phyloP scores from a whole-genome alignment of 2,797 vertebrate species.

The Staurois parvus region DNA sequence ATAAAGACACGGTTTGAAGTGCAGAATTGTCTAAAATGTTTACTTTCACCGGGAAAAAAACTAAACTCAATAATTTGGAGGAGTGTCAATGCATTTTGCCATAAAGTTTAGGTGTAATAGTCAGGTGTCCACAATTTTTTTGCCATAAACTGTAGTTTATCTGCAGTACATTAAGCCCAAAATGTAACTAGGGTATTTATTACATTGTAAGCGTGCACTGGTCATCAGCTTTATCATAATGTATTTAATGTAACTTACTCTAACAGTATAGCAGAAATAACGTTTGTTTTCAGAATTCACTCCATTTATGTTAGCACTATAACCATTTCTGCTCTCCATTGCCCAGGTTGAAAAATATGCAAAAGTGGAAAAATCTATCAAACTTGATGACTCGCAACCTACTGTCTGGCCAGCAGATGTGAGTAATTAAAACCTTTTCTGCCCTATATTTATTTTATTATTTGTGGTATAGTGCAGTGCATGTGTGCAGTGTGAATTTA shows the following conservation, averaged over 20 bases:
- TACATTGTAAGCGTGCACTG: no score
- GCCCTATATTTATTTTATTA: conserved; percentile 41
- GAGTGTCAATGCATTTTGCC: no score
- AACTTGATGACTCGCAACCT: conserved; percentile 89
- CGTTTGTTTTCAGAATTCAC: not conserved
- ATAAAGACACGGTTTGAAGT: no score
- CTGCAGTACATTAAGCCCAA: no score
- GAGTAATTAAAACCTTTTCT: conserved; percentile 68
- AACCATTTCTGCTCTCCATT: conserved; percentile 64
- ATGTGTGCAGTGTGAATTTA: conserved; percentile 56
- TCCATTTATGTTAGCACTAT: not conserved
- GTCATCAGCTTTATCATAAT: no score
- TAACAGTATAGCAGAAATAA: not conserved
- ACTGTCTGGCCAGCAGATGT: conserved; percentile 96
- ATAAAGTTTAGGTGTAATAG: no score
- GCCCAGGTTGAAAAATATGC: conserved; percentile 96
- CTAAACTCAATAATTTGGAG: no score
- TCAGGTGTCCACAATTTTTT: no score
- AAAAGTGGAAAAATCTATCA: conserved; percentile 92
- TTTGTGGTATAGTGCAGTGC: conserved; percentile 24
- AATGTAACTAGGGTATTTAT: no score
- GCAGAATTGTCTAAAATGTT: no score
- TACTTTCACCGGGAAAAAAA: no score
- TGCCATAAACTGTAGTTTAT: no score
- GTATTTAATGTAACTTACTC: not conserved